These are phyloP conservation scores for Hanleya hanleyi DNA, from an alignment of 2,888 invertebrate species.

Conservation along the genomic window DNA sequence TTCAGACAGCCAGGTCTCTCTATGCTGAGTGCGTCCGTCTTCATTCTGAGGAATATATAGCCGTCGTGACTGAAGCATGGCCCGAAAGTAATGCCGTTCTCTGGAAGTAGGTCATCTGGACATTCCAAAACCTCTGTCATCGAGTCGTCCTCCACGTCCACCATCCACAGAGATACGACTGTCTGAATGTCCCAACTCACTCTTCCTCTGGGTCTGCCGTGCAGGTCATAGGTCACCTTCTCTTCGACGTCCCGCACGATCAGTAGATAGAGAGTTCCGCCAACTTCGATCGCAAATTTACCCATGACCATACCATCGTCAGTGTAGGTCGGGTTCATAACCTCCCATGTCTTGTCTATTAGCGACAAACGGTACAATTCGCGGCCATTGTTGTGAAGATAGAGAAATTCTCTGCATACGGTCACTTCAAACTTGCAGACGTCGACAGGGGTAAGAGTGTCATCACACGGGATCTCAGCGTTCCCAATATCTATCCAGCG, in stretches of 20 bases:
- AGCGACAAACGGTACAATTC: background rate
- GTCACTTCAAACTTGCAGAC: background rate
- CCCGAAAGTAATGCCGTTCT: background rate
- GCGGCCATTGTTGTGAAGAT: background rate
- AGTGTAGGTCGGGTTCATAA: background rate
- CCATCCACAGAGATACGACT: background rate
- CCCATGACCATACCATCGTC: background rate
- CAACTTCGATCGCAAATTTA: background rate
- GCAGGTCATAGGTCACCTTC: background rate
- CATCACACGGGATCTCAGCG: background rate
- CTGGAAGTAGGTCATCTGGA: background rate
- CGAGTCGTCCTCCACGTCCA: background rate
- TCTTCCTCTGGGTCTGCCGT: background rate
- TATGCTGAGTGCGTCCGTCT: background rate
- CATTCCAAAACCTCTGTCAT: background rate
- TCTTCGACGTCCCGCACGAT: background rate
- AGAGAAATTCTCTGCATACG: background rate
- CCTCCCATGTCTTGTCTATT: background rate
- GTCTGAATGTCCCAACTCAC: slow-evolving; percentile 3
- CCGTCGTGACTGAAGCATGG: background rate
- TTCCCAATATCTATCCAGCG: background rate
- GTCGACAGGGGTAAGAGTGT: background rate
- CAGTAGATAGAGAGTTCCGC: background rate
- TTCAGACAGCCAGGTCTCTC: background rate
- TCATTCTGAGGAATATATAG: background rate